Evolutionary conservation across 2,113 vertebrate genomes (phyloP), one percentile per base, ranked within the genome.

Genomic region (Anser brachyrhynchus): DNA sequence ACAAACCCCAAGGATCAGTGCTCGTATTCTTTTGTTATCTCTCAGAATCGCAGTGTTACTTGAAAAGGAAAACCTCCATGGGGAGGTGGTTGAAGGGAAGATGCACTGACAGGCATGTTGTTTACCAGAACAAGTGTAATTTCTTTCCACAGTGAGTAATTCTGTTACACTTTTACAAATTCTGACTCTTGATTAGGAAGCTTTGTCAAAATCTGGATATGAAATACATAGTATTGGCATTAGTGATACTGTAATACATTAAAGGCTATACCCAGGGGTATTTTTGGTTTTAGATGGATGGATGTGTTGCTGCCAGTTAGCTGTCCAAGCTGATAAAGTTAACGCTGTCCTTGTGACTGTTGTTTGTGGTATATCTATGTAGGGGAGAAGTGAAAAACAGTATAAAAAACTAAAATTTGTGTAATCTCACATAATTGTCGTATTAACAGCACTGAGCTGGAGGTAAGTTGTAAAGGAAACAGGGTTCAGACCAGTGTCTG

Each of bases 391-490:
- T 37, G 41, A 67, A 94, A 84, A 95, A 59, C 39, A 29, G 9
- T 49, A 51, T 43, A 8, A n/a, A 46, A 37, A 77, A 83, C 67
- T 9, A 64, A 39, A 29, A 26, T 0, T 3, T 11, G 3, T 11
- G 9, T 92, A 0, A 26, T 58, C 80, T 94, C n/a, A n/a, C 14
- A 29, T 79, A 46, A 74, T 65, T 87, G 39, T 54, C 21, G 20
- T 76, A 59, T 73, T 90, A 84, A 79, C 25, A 88, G 26, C 52
- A 77, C 69, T 91, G 54, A 85, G 49, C 49, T 82, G 37, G 76
- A 61, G 28, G 31, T 78, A 59, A 43, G 57, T 43, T 29, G 18
- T 87, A 76, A 41, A 84, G n/a, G 70, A 89, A 77, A 33, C 9
- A 86, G 10, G 25, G 55, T 84, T 69, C 41, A 43, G 73, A 7